Evolutionary conservation across 2,888 invertebrate genomes (phyloP).

Genomic region (Rhagonycha fulva): DNA sequence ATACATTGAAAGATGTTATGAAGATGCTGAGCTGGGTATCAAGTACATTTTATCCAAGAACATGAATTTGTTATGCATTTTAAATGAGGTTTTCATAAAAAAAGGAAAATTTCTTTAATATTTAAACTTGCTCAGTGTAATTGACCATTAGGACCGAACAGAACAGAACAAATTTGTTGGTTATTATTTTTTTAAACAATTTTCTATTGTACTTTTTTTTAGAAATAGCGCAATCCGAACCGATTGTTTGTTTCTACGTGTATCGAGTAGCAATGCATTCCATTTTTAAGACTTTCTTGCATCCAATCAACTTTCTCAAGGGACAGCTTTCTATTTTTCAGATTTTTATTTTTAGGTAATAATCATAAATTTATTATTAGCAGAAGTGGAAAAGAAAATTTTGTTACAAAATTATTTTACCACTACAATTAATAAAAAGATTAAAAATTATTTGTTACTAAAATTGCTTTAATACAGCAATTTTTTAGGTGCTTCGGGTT

Average conservation of each 20-base stretch:
- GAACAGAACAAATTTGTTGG: slow-evolving; percentile 8
- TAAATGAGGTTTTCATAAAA: not conserved
- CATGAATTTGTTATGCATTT: not conserved
- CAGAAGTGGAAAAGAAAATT: not conserved
- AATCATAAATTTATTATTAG: not conserved
- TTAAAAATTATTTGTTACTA: not conserved
- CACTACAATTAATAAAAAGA: not conserved
- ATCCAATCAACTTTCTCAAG: not conserved
- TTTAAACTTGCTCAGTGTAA: not conserved
- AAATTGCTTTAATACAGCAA: not conserved
- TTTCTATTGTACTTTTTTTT: slow-evolving; percentile 18
- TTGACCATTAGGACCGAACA: not conserved
- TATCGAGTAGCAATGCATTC: slow-evolving; percentile 10
- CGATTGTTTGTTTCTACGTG: slow-evolving; percentile 28
- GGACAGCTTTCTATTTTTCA: not conserved
- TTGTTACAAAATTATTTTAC: not conserved
- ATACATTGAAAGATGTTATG: not conserved
- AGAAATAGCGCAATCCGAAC: slow-evolving; percentile 24
- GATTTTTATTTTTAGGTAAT: not conserved
- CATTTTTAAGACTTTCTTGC: not conserved
- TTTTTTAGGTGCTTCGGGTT: not conserved
- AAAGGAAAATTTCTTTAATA: not conserved
- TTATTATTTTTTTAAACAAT: slow-evolving; percentile 1
- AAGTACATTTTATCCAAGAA: not conserved
- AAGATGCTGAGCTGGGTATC: not conserved